These are phyloP conservation scores for Laupala kohalensis DNA, from an alignment of 1,140 invertebrate species.

Conservation along the genomic window DNA sequence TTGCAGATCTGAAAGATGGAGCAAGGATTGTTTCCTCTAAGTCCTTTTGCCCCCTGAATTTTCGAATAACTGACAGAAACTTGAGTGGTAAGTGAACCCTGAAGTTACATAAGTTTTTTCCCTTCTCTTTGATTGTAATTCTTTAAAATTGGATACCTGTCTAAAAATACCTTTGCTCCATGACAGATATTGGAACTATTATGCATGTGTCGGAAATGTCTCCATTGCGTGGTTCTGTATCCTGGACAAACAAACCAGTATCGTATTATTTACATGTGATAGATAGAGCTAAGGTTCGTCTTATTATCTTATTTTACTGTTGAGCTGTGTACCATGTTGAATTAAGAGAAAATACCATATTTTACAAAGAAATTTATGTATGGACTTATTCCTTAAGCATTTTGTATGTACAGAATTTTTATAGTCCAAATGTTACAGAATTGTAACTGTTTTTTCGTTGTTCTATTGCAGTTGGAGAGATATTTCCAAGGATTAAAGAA, in stretches of 20 bases:
- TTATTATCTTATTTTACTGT: not conserved
- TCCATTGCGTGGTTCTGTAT: conserved; percentile 86
- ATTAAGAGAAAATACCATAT: not conserved
- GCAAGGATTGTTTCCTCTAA: conserved; percentile 97
- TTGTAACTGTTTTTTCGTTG: no score
- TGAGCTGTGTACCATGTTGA: not conserved
- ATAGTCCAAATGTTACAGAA: no score
- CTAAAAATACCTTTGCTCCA: conserved; percentile 14
- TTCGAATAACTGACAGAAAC: conserved; percentile 88
- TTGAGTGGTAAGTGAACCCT: conserved; percentile 43
- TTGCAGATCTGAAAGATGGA: conserved; percentile 90
- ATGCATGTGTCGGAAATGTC: conserved; percentile 96
- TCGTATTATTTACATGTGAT: conserved; percentile 96
- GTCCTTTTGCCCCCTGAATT: conserved; percentile 94
- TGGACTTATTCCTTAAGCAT: no score
- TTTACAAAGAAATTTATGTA: no score
- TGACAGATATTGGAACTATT: conserved; percentile 89
- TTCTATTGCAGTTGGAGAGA: conserved; percentile 61
- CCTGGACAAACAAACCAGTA: conserved; percentile 96
- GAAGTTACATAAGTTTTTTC: not conserved
- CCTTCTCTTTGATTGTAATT: not conserved
- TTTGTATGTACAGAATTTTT: no score
- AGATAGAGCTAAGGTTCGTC: conserved; percentile 67
- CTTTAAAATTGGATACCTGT: not conserved
- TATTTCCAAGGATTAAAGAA: conserved; percentile 87